Conservation (phyloP, 2,797 vertebrate genomes). For the Urophycis tenuis region DNA sequence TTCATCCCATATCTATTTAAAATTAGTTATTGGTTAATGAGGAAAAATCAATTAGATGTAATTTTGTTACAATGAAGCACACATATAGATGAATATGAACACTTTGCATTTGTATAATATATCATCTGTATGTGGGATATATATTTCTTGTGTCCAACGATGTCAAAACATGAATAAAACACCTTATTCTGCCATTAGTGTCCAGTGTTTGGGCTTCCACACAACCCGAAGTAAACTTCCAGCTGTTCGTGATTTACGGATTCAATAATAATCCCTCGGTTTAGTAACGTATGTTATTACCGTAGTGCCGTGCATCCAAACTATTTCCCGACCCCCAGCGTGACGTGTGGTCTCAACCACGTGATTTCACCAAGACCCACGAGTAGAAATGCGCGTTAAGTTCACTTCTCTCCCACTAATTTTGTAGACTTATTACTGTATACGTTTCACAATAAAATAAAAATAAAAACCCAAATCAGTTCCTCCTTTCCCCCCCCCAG, state of each 20-base stretch:
- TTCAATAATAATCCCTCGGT: not conserved
- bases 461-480: too few relatives aligned
- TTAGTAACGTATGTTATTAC: too few relatives aligned
- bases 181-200: slow-evolving; percentile 17
- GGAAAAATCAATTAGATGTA: not conserved
- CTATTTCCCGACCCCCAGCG: too few relatives aligned
- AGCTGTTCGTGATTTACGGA: not conserved
- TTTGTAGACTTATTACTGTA: too few relatives aligned
- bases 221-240: not conserved
- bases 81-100: slow-evolving; percentile 10
- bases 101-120: slow-evolving; percentile 16
- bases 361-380: not conserved
- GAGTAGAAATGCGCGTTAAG: not conserved
- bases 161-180: slow-evolving; percentile 26
- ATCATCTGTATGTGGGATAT: slow-evolving; percentile 11
- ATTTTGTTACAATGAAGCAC: slow-evolving; percentile 21
- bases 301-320: too few relatives aligned
- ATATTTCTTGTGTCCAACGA: slow-evolving; percentile 16
- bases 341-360: not conserved
- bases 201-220: slow-evolving; percentile 1
- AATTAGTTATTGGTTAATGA: not conserved
- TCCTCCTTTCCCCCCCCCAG: too few relatives aligned
- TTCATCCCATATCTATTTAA: slow-evolving; percentile 6
- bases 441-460: too few relatives aligned
- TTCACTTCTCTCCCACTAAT: too few relatives aligned